phyloP scores from a whole-genome alignment of 2,888 invertebrate genomes.

The Drosophila stalkeri region DNA sequence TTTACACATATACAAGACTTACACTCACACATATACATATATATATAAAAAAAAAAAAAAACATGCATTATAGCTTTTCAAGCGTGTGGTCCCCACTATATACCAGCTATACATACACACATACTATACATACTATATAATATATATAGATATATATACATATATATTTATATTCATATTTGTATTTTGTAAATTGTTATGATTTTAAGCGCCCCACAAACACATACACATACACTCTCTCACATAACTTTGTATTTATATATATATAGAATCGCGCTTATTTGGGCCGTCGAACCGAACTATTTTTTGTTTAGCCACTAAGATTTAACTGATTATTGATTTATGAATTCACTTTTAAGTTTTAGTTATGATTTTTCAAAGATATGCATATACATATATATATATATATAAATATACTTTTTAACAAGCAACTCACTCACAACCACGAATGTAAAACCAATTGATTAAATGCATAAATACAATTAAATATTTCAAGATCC shows the following conservation, averaged over 20 bases:
- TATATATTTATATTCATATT: conserved; percentile 41
- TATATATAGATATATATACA: conserved; percentile 3
- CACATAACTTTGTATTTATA: conserved; percentile 66
- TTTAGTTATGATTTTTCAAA: conserved; percentile 55
- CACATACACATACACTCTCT: conserved; percentile 23
- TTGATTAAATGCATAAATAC: conserved; percentile 34
- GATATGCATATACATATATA: conserved; percentile 12
- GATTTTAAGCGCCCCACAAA: conserved; percentile 56
- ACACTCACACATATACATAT: conserved; percentile 21
- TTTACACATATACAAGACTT: conserved; percentile 28
- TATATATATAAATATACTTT: conserved; percentile 23
- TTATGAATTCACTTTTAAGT: conserved; percentile 51
- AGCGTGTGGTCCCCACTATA: conserved; percentile 18
- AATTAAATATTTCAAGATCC: conserved; percentile 31
- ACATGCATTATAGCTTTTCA: conserved; percentile 30
- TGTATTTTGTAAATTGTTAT: conserved; percentile 69
- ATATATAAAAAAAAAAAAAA: conserved; percentile 23
- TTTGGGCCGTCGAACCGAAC: conserved; percentile 41
- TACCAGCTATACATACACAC: conserved; percentile 32
- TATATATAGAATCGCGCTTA: conserved; percentile 31
- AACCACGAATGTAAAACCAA: conserved; percentile 39
- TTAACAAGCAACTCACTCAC: conserved; percentile 33
- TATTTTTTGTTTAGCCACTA: conserved; percentile 60
- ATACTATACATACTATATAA: too few relatives aligned
- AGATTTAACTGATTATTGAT: conserved; percentile 66